Evolutionary conservation across 2,888 invertebrate genomes (phyloP), one percentile per base, ranked within the genome.

Genomic region (Hydraecia micacea): DNA sequence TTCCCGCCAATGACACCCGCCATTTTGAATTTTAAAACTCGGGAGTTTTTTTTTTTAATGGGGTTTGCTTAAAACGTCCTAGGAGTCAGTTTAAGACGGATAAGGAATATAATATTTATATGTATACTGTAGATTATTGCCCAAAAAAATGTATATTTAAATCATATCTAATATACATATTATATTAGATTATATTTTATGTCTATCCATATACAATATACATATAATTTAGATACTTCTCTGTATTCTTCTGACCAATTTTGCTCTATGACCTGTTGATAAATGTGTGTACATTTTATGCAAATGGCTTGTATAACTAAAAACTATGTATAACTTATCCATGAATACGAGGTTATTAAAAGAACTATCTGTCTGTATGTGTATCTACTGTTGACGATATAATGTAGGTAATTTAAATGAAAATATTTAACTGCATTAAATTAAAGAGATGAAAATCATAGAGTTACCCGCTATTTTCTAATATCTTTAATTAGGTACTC

Each of bases 111-210:
- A 77, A 86, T 80, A 77, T 84, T 87, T 90, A 88, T 87, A 88
- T 90, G 77, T 92, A 91, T 93, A 94, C 93, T 94, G 94, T 94
- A 93, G 92, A 81, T 71, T 91, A 91, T 92, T 89, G 87, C 87
- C 89, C 92, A 92, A 89, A 90, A 91, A 89, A 90, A 88, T 86
- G 87, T 91, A 89, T 90, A 89, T 91, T 86, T 87, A 88, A 86
- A 86, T 86, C 90, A 92, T 93, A 92, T 91, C 90, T 89, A 86
- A 87, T 80, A 84, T 87, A 84, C 81, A 83, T 82, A 83, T 80
- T 85, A 72, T 83, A 82, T 80, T 80, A 85, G 66, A 86, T 85
- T 86, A 85, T 86, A 86, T 89, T 89, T 89, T 89, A 81, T 80
- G 85, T 87, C 81, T 87, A 79, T 73, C 75, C 60, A 39, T 88